These are phyloP conservation scores for Drosophila siamana DNA, from an alignment of 2,888 invertebrate genomes.

Conservation along the genomic window DNA sequence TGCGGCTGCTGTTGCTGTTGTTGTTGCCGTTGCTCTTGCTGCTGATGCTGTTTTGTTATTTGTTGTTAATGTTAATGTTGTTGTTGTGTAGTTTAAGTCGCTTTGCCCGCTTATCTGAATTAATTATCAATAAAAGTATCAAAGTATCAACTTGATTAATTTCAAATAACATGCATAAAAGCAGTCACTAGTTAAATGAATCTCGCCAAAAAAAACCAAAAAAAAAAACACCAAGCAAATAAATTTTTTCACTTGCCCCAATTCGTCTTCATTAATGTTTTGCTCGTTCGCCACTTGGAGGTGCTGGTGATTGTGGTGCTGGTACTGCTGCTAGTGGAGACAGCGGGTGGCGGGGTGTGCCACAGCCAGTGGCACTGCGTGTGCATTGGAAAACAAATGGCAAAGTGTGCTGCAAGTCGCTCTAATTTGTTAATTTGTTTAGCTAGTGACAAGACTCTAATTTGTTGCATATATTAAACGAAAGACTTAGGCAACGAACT, in stretches of 20 bases:
- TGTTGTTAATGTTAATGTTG: conserved; percentile 11
- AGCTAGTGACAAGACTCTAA: conserved; percentile 19
- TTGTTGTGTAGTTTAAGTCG: conserved; percentile 39
- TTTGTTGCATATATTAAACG: conserved; percentile 35
- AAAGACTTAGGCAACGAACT: conserved; percentile 76
- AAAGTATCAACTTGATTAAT: conserved; percentile 66
- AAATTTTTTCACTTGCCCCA: conserved; percentile 18
- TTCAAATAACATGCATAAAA: conserved; percentile 48
- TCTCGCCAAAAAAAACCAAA: neutral
- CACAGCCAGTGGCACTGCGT: conserved; percentile 3
- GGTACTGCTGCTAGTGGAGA: neutral
- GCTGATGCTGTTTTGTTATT: conserved; percentile 6
- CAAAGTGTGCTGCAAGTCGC: conserved; percentile 74
- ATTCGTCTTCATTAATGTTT: conserved; percentile 54
- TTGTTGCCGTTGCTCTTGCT: conserved; percentile 5
- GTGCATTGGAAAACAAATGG: conserved; percentile 43
- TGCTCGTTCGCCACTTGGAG: neutral
- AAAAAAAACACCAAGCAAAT: conserved; percentile 7
- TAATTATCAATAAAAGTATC: conserved; percentile 70
- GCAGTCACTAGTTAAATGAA: conserved; percentile 13
- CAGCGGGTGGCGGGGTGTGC: conserved; percentile 19
- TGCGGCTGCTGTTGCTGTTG: conserved; percentile 10
- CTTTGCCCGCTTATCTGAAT: conserved; percentile 71
- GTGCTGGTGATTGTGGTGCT: neutral
- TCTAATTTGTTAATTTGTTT: conserved; percentile 62